phyloP scores from a whole-genome alignment of 2,888 invertebrate genomes.

The Ophion ellenae region DNA sequence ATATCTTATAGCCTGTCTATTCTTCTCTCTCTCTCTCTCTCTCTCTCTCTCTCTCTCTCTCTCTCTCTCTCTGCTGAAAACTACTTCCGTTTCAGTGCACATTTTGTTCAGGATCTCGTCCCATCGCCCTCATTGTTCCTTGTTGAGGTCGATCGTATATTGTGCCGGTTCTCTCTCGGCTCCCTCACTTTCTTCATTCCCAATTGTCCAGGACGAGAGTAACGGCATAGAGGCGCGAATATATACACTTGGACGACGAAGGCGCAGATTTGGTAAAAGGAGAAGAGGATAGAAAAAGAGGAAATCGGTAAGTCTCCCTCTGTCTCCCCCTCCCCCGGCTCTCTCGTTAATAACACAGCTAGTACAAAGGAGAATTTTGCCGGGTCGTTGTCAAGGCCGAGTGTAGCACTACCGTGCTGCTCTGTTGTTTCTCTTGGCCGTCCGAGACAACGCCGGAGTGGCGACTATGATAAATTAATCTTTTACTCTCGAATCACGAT shows the following conservation, averaged over 20 bases:
- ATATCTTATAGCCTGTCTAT: slow-evolving; percentile 44
- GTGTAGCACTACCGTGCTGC: not conserved
- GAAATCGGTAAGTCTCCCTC: slow-evolving; percentile 11
- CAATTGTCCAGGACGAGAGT: slow-evolving; percentile 52
- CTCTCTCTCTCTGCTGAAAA: slow-evolving; percentile 32
- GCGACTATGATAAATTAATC: slow-evolving; percentile 55
- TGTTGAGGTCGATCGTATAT: slow-evolving; percentile 57
- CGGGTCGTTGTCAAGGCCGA: slow-evolving; percentile 28
- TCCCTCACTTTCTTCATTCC: slow-evolving; percentile 28
- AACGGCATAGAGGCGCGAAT: slow-evolving; percentile 40
- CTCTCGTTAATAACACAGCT: slow-evolving; percentile 57
- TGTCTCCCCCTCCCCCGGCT: not conserved
- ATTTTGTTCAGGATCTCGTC: slow-evolving; percentile 44
- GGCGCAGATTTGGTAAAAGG: slow-evolving; percentile 8
- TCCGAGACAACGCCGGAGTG: not conserved
- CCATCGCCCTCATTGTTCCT: slow-evolving; percentile 57
- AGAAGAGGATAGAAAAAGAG: not conserved
- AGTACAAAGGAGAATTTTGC: slow-evolving; percentile 39
- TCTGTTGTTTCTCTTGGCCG: slow-evolving; percentile 8
- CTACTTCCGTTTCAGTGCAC: slow-evolving; percentile 48
- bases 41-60: slow-evolving; percentile 11
- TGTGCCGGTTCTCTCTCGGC: slow-evolving; percentile 17
- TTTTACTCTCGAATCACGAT: slow-evolving; percentile 4
- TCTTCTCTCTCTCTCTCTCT: slow-evolving; percentile 23
- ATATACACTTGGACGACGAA: slow-evolving; percentile 39